Evolutionary conservation across 1,140 invertebrate genomes (phyloP).

Genomic region (Laupala kohalensis): DNA sequence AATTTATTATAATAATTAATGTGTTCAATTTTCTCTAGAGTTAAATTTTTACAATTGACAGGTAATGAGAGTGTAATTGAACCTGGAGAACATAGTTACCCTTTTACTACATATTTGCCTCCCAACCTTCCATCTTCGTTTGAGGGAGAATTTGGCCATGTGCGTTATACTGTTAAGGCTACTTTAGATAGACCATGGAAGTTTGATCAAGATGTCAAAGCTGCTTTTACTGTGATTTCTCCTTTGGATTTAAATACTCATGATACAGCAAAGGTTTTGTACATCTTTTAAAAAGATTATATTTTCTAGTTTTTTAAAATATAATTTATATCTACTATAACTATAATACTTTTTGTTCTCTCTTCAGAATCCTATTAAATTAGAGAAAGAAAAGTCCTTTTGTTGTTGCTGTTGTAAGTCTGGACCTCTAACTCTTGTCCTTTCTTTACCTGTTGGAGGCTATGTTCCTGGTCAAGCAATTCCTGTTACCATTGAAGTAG

Average conservation of each 20-base stretch:
- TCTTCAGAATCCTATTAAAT: slow-evolving; percentile 4
- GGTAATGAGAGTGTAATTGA: slow-evolving; percentile 2
- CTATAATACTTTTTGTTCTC: not conserved
- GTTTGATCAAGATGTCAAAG: slow-evolving; percentile 73
- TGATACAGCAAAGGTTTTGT: slow-evolving; percentile 9
- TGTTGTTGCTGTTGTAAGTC: slow-evolving; percentile 20
- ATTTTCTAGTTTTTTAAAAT: not conserved
- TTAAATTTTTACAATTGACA: not conserved
- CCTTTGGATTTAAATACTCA: slow-evolving; percentile 62
- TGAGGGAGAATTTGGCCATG: slow-evolving; percentile 65
- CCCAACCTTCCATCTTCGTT: slow-evolving; percentile 66
- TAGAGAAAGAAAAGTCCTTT: slow-evolving; percentile 2
- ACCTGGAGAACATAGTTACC: slow-evolving; percentile 51
- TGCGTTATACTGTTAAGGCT: slow-evolving; percentile 70
- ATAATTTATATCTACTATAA: not conserved
- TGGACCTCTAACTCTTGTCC: slow-evolving; percentile 20
- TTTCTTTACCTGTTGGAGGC: slow-evolving; percentile 20
- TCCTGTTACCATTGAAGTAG: slow-evolving; percentile 20
- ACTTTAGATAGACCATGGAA: slow-evolving; percentile 76
- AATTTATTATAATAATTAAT: not conserved
- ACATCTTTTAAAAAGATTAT: not conserved
- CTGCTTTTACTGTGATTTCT: slow-evolving; percentile 70
- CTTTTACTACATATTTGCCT: slow-evolving; percentile 54
- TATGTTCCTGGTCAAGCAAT: slow-evolving; percentile 25
- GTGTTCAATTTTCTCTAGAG: not conserved